Conservation (phyloP, 1,140 invertebrate species). For the Ips typographus region DNA sequence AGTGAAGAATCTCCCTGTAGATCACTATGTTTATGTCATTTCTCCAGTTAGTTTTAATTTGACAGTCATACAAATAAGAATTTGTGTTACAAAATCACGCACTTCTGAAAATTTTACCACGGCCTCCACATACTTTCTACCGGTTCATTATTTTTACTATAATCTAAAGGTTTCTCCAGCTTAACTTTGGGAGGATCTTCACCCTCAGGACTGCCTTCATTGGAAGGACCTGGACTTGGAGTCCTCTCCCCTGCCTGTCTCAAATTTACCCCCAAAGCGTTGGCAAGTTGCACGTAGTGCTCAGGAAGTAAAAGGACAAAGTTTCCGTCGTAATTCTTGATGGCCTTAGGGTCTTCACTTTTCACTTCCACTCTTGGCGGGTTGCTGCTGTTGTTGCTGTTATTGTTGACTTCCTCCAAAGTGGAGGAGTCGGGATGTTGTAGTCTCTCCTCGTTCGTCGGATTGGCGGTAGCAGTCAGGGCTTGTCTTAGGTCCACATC, state of each 20-base stretch:
- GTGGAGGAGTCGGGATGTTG: conserved; percentile 38
- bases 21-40: too few relatives aligned
- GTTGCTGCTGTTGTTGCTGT: conserved; percentile 29
- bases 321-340: conserved; percentile 49
- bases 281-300: conserved; percentile 51
- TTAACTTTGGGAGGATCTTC: conserved; percentile 13
- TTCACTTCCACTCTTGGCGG: conserved; percentile 18
- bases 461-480: background rate
- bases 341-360: conserved; percentile 30
- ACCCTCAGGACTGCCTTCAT: conserved; percentile 13
- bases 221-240: conserved; percentile 32
- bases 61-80: background rate
- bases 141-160: conserved; percentile 44
- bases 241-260: conserved; percentile 35
- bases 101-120: conserved; percentile 36
- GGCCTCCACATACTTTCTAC: conserved; percentile 48
- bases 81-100: background rate
- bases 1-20: too few relatives aligned
- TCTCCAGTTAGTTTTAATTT: too few relatives aligned
- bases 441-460: conserved; percentile 33
- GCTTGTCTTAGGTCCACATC: conserved; percentile 64
- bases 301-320: conserved; percentile 51
- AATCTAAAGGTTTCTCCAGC: conserved; percentile 45
- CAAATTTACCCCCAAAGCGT: conserved; percentile 50
- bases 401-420: conserved; percentile 46